Conservation (phyloP, 2,888 invertebrate species). For the Apamea monoglypha region DNA sequence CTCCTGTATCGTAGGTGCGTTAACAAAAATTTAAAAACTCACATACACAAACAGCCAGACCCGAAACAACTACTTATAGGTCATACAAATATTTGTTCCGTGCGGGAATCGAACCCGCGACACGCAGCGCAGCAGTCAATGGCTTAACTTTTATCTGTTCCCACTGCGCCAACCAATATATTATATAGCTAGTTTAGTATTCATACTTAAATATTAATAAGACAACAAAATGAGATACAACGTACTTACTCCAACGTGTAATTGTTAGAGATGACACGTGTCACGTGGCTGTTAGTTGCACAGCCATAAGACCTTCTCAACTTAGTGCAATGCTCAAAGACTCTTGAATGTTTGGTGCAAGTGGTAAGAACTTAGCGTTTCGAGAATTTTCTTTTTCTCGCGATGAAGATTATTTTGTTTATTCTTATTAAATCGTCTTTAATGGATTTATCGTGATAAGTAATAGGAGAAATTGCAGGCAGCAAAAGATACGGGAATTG, state of each 20-base stretch:
- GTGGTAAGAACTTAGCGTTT: not conserved
- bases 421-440: not conserved
- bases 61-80: too few relatives aligned
- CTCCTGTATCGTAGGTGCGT: too few relatives aligned
- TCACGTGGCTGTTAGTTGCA: constrained; percentile 15
- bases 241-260: not conserved
- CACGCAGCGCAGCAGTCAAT: too few relatives aligned
- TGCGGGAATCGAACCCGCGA: too few relatives aligned
- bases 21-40: too few relatives aligned
- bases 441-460: not conserved
- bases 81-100: too few relatives aligned
- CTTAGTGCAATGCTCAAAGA: constrained; percentile 40
- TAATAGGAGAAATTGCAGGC: not conserved
- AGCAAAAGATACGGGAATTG: not conserved
- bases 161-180: too few relatives aligned
- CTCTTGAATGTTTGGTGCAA: constrained; percentile 22
- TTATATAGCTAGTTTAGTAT: not conserved
- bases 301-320: constrained; percentile 30
- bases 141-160: too few relatives aligned
- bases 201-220: not conserved
- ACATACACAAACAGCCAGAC: too few relatives aligned
- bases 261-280: constrained; percentile 31
- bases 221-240: not conserved
- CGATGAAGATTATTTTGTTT: not conserved
- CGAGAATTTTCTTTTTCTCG: too few relatives aligned